These are phyloP conservation scores for Zoanthus sansibaricus DNA, from an alignment of 92 coral and sea anemone genomes.

Conservation along the genomic window DNA sequence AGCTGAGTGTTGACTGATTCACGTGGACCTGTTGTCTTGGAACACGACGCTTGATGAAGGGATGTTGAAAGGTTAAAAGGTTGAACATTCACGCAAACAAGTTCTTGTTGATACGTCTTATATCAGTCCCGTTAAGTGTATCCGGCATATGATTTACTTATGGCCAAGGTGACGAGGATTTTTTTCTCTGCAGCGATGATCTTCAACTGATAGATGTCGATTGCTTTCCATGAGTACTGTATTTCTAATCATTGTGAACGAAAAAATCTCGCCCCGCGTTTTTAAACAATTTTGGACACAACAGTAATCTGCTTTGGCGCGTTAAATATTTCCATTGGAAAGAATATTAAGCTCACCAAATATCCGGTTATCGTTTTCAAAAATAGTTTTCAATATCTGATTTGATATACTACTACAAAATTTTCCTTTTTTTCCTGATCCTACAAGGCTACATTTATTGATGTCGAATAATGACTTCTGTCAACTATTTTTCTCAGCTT, in stretches of 20 bases:
- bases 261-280: neutral
- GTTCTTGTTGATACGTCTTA: neutral
- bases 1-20: constrained; percentile 46
- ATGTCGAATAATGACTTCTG: too few relatives aligned
- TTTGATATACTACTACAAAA: too few relatives aligned
- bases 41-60: constrained; percentile 10
- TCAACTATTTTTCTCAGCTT: too few relatives aligned
- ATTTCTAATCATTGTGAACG: neutral
- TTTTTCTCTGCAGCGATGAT: neutral
- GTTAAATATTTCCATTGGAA: neutral
- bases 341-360: too few relatives aligned
- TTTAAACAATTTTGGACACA: neutral
- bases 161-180: neutral
- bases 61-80: constrained; percentile 40
- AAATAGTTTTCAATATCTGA: too few relatives aligned
- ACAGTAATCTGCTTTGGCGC: neutral
- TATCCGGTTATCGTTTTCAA: too few relatives aligned
- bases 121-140: neutral
- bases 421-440: too few relatives aligned
- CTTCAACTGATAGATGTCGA: neutral
- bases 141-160: neutral
- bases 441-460: too few relatives aligned
- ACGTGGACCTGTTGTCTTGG: constrained; percentile 4
- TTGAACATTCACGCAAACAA: constrained; percentile 29
- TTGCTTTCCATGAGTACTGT: neutral